Conservation (phyloP, 1,140 invertebrate genomes). For the Zaprionus gabonicus region DNA sequence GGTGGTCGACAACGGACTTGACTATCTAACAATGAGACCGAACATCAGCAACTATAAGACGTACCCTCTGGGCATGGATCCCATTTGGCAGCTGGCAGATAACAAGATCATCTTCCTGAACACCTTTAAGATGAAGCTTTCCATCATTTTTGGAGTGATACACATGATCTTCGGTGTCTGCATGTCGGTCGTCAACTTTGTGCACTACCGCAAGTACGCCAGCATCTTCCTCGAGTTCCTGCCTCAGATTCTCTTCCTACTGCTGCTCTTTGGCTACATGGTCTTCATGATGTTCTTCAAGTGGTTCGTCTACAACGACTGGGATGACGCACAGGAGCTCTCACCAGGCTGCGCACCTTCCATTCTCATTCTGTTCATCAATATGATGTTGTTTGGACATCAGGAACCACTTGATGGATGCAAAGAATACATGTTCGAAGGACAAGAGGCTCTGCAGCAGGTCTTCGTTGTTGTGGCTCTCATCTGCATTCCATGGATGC, state of each 20-base stretch:
- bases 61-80: conserved; percentile 95
- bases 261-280: conserved; percentile 97
- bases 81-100: conserved; percentile 94
- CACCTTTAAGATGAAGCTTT: conserved; percentile 99
- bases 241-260: conserved; percentile 95
- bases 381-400: conserved; percentile 92
- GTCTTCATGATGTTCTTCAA: conserved; percentile 96
- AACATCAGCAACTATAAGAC: conserved; percentile 85
- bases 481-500: conserved; percentile 95
- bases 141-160: conserved; percentile 96
- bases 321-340: conserved; percentile 84
- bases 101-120: conserved; percentile 99
- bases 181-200: conserved; percentile 95
- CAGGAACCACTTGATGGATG: conserved; percentile 86
- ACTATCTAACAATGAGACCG: conserved; percentile 82
- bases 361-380: conserved; percentile 95
- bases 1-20: conserved; percentile 17
- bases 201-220: conserved; percentile 91
- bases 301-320: conserved; percentile 91
- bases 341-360: conserved; percentile 92
- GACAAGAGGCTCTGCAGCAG: conserved; percentile 90
- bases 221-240: conserved; percentile 96
- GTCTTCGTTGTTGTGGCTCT: conserved; percentile 91
- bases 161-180: conserved; percentile 98
- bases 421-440: conserved; percentile 90